Evolutionary conservation across 2,888 invertebrate genomes (phyloP), one percentile per base, ranked within the genome.

Genomic region (Scrobipalpa costella): DNA sequence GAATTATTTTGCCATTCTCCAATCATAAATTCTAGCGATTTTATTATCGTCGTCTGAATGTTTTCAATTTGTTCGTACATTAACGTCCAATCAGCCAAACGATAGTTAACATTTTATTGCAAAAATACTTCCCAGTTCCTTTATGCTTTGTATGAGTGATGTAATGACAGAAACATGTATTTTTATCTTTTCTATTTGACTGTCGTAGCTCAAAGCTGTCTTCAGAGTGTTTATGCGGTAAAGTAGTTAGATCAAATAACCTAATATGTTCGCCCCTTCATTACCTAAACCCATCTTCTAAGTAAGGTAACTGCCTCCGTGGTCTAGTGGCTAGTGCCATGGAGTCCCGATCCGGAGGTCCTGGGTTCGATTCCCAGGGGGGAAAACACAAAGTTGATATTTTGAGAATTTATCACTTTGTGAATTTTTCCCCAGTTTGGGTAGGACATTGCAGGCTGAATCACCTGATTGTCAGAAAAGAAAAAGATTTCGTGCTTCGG

Each of bases 101-200:
- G 68, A 70, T 66, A 73, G 72, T 77, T 76, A 79, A 75, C 62
- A 75, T 80, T 85, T 82, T 77, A 85, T 76, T 71, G 71, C 77
- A 7, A 57, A 63, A 66, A 63, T 21, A 70, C 73, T 76, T 79
- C 69, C 71, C 71, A 40, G 65, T 72, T 77, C 74, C 71, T 69
- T 73, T 67, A 27, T 70, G 72, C 73, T 77, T 67, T 67, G 68
- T 68, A 63, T 68, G 67, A 63, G 76, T 80, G 73, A 83, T 80
- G 81, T 76, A 81, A 84, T 73, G 65, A 71, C 57, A 71, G 67
- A 79, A 77, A 80, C 76, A 88, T 88, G 88, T 77, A 77, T 81
- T 79, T 83, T 70, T 75, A 78, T 83, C 80, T 82, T 79, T 76
- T 81, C 69, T 82, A 74, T 81, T 73, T 83, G 73, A 71, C 34